Base-by-base conservation (phyloP, 2,888 invertebrate genomes). In the Drosophila vallismaia region DNA sequence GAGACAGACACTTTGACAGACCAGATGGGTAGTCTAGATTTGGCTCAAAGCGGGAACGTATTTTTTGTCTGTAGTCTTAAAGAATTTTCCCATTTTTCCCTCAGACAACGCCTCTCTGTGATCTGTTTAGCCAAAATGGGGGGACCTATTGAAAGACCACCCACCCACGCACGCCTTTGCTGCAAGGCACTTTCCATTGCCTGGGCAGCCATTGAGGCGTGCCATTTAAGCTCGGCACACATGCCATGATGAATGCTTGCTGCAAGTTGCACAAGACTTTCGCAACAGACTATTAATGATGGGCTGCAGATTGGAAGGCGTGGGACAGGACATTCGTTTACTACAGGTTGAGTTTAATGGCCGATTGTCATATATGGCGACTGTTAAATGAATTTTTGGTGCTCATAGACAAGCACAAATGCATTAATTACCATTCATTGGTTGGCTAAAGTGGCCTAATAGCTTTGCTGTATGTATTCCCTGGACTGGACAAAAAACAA, bases 211-310 rank as follows among this genome's bases (percentile, higher is more conserved):
- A 53, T 45, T 44, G 57, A 51, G 46, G 54, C 51, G 67, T 53
- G 53, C 52, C 64, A 48, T 55, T 51, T 19, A 51, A 31, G 52
- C 55, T 28, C n/a, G 50, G 40, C 71, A 72, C 72, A 4, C 19
- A 19, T 19, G 19, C 76, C 72, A 76, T 87, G 82, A 82, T 87
- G 85, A 81, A 82, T 85, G 87, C 64, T 74, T 57, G 71, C 49
- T 53, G 52, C 55, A 71, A 44, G 64, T 71, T 74, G 50, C 66
- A 56, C 42, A 55, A 73, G 81, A 58, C 52, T 46, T 26, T 79
- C 74, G 85, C 87, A 76, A 71, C 57, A 48, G 68, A 19, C 64
- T 71, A 87, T 78, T 50, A 36, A 55, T 51, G 42, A 50, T 51
- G 72, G 62, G 31, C 53, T 45, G 29, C 19, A 6, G 10, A 29